phyloP scores from a whole-genome alignment of 1,140 invertebrate species.

The Danaus plexippus region DNA sequence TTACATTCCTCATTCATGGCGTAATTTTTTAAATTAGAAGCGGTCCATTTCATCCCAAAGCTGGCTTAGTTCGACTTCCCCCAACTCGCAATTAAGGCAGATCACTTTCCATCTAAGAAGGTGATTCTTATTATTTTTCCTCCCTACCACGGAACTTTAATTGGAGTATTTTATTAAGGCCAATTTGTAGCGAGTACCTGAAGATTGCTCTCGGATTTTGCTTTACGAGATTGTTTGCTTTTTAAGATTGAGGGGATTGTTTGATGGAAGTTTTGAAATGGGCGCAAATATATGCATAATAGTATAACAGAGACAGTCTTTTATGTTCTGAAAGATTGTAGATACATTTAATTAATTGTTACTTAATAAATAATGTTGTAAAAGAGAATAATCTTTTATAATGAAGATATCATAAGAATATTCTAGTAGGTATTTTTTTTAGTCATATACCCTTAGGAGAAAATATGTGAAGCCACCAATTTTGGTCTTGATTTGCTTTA shows the following conservation, averaged over 20 bases:
- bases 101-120: constrained; percentile 61
- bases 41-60: constrained; percentile 10
- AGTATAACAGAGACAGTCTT: too few species aligned
- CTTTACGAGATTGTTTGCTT: constrained; percentile 36
- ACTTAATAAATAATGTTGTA: too few species aligned
- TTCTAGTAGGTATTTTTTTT: too few species aligned
- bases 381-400: too few species aligned
- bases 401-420: too few species aligned
- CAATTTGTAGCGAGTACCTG: constrained; percentile 67
- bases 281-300: too few species aligned
- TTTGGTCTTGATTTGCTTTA: too few species aligned
- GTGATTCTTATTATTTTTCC: constrained; percentile 65
- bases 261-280: too few species aligned
- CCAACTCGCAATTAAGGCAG: constrained; percentile 36
- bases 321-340: too few species aligned
- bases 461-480: too few species aligned
- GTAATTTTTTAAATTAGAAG: constrained; percentile 21
- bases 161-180: constrained; percentile 65
- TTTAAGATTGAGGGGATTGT: constrained; percentile 23
- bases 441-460: too few species aligned
- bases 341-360: too few species aligned
- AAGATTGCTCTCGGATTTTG: constrained; percentile 38
- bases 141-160: constrained; percentile 39
- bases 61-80: constrained; percentile 19
- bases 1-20: background rate